A percentile compares a stretch with the other conserved stretches of the same genome.
Evolutionary conservation across 2,113 vertebrate species (phyloP).

Genomic region (Sterna hirundo): DNA sequence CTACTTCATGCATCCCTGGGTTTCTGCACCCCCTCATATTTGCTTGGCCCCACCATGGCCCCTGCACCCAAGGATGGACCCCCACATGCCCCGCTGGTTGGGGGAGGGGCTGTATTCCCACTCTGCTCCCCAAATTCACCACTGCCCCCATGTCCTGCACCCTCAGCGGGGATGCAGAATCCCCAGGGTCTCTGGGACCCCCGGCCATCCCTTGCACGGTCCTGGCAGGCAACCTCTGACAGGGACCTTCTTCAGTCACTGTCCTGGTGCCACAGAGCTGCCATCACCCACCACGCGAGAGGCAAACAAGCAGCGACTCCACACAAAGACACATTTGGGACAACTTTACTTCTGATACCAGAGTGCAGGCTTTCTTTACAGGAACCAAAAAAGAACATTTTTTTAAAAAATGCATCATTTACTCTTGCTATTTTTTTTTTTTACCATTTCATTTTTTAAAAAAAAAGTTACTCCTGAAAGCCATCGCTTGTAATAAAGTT

Average conservation of each 20-base stretch:
- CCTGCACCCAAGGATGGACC: background rate
- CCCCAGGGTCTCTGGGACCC: background rate
- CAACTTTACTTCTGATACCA: background rate
- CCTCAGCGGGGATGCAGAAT: background rate
- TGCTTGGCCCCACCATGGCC: background rate
- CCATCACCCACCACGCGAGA: fast-evolving
- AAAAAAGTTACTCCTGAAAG: slow-evolving; percentile 18
- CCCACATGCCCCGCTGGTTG: background rate
- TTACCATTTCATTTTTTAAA: slow-evolving; percentile 1
- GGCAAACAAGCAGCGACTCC: background rate
- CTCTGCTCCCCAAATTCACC: fast-evolving
- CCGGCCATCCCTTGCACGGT: fast-evolving
- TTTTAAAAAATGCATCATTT: slow-evolving; percentile 18
- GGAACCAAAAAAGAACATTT: background rate
- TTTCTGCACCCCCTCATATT: fast-evolving
- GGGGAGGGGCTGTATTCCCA: background rate
- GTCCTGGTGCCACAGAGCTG: background rate
- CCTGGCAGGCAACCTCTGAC: background rate
- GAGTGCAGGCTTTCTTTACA: slow-evolving; percentile 2
- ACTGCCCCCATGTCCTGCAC: fast-evolving
- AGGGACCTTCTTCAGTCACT: fast-evolving
- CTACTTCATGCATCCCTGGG: no score
- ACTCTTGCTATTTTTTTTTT: background rate
- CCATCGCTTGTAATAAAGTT: background rate
- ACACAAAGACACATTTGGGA: background rate